Evolutionary conservation across 2,113 vertebrate genomes (phyloP).

Genomic region (Eptesicus fuscus): DNA sequence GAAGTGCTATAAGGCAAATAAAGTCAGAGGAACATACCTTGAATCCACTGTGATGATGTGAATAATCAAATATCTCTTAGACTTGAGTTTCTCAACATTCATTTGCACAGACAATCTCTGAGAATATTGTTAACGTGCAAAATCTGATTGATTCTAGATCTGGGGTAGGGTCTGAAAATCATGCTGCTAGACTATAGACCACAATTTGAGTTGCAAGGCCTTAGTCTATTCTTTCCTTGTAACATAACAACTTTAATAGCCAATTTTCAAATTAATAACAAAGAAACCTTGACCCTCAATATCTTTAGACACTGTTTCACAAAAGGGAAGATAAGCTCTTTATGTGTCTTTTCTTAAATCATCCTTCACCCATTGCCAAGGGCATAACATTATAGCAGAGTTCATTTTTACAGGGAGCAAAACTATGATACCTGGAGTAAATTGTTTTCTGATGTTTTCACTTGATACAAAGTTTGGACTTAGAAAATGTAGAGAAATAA

Average conservation of each 20-base stretch:
- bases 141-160: neutral
- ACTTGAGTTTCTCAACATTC: neutral
- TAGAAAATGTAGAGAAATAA: neutral
- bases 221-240: neutral
- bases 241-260: neutral
- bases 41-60: neutral
- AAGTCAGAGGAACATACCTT: neutral
- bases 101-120: neutral
- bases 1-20: neutral
- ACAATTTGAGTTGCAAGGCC: neutral
- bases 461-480: neutral
- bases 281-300: neutral
- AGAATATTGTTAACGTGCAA: neutral
- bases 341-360: neutral
- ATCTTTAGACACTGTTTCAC: neutral
- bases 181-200: neutral
- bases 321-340: neutral
- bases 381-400: neutral
- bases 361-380: neutral
- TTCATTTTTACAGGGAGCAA: neutral
- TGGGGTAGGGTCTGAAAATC: neutral
- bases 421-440: neutral
- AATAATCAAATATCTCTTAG: neutral
- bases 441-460: neutral
- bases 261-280: slow-evolving; percentile 3